phyloP scores from a whole-genome alignment of 2,797 vertebrate genomes.

The Molossus molossus region DNA sequence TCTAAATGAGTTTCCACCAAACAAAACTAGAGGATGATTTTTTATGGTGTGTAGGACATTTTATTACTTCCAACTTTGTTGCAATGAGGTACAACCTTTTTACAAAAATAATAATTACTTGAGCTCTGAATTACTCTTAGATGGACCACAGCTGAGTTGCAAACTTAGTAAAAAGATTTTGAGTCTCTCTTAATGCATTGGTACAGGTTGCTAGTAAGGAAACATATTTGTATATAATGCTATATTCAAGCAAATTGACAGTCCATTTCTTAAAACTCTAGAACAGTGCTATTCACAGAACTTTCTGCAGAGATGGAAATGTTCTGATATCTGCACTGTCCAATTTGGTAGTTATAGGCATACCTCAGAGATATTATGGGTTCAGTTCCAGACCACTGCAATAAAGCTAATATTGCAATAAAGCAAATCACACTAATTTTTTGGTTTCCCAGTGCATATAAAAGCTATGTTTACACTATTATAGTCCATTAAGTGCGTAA shows the following conservation, averaged over 20 bases:
- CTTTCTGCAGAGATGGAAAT: background rate
- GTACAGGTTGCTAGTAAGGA: conserved; percentile 38
- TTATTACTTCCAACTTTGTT: conserved; percentile 66
- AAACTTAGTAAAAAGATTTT: conserved; percentile 59
- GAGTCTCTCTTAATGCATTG: background rate
- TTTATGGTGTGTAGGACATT: conserved; percentile 69
- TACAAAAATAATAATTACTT: conserved; percentile 55
- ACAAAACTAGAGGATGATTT: conserved; percentile 75
- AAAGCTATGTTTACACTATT: background rate
- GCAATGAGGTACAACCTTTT: background rate
- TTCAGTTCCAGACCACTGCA: background rate
- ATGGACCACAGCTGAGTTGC: background rate
- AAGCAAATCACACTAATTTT: background rate
- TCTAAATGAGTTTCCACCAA: conserved; percentile 84
- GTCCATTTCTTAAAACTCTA: conserved; percentile 15
- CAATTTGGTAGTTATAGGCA: background rate
- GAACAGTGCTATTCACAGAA: background rate
- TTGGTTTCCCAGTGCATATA: background rate
- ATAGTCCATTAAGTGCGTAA: background rate
- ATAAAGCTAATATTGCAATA: background rate
- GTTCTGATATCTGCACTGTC: background rate
- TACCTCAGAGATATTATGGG: background rate
- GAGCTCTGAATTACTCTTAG: conserved; percentile 66
- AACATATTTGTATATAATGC: background rate
- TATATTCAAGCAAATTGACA: conserved; percentile 24